These are phyloP conservation scores for Agriopis aurantiaria DNA, from an alignment of 2,888 invertebrate species.

Conservation along the genomic window DNA sequence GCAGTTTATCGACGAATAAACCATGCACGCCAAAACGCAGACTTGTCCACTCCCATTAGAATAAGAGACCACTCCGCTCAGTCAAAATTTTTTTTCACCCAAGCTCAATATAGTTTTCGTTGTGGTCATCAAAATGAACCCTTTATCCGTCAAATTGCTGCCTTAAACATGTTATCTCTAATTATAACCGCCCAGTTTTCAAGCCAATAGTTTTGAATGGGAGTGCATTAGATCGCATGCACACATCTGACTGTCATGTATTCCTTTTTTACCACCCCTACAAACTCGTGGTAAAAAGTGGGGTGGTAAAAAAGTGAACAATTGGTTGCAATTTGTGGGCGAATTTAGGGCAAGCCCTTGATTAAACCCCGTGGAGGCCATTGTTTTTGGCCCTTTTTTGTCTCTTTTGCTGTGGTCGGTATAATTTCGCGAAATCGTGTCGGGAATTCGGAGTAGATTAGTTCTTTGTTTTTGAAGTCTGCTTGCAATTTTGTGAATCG, in stretches of 20 bases:
- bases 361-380: constrained; percentile 75
- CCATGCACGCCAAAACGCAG: too few relatives aligned
- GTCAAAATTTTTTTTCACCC: background rate
- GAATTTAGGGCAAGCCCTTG: constrained; percentile 81
- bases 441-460: constrained; percentile 59
- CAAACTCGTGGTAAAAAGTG: constrained; percentile 74
- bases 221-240: constrained; percentile 70
- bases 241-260: constrained; percentile 51
- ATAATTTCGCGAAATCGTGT: constrained; percentile 71
- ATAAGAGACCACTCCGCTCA: too few relatives aligned
- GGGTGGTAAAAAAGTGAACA: constrained; percentile 84
- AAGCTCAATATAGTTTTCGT: background rate
- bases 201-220: constrained; percentile 75
- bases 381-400: constrained; percentile 77
- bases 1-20: too few relatives aligned
- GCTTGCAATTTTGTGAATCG: constrained; percentile 36
- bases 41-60: too few relatives aligned
- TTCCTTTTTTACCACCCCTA: constrained; percentile 55
- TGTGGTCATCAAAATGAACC: constrained; percentile 24
- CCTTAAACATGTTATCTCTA: constrained; percentile 55
- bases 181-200: constrained; percentile 69
- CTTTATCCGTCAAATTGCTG: constrained; percentile 61
- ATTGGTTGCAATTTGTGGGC: constrained; percentile 86
- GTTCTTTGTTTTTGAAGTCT: constrained; percentile 58
- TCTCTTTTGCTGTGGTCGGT: constrained; percentile 63